Conservation (phyloP, 2,888 invertebrate genomes). For the Hypolimnas misippus region DNA sequence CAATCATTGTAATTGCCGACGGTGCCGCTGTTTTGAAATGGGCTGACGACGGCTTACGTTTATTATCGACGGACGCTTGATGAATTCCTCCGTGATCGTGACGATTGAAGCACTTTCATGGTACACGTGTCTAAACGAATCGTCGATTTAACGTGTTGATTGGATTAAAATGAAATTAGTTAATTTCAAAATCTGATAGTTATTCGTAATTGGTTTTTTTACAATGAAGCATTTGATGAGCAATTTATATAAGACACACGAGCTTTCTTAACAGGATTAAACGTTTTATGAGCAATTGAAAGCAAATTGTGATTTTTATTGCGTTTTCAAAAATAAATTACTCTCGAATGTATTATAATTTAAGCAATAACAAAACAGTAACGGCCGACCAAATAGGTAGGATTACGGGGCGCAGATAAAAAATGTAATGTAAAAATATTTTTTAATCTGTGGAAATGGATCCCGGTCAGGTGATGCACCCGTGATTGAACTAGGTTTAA, state of each 20-base stretch:
- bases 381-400: neutral
- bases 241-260: neutral
- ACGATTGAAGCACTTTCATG: constrained; percentile 38
- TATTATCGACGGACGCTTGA: constrained; percentile 42
- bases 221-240: neutral
- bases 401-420: neutral
- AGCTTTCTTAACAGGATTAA: constrained; percentile 7
- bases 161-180: constrained; percentile 10
- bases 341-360: neutral
- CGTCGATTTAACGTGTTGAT: constrained; percentile 19
- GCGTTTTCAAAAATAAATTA: neutral
- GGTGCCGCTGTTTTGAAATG: constrained; percentile 44
- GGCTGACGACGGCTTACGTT: constrained; percentile 46
- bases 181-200: neutral
- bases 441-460: constrained; percentile 11
- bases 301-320: neutral
- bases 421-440: neutral
- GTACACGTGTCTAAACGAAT: constrained; percentile 2
- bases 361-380: neutral
- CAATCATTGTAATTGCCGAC: constrained; percentile 71
- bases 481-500: constrained; percentile 23
- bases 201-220: neutral
- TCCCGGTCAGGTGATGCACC: constrained; percentile 18
- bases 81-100: constrained; percentile 36
- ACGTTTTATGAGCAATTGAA: neutral